Conservation (phyloP, 2,113 vertebrate species). For the Takifugu flavidus region DNA sequence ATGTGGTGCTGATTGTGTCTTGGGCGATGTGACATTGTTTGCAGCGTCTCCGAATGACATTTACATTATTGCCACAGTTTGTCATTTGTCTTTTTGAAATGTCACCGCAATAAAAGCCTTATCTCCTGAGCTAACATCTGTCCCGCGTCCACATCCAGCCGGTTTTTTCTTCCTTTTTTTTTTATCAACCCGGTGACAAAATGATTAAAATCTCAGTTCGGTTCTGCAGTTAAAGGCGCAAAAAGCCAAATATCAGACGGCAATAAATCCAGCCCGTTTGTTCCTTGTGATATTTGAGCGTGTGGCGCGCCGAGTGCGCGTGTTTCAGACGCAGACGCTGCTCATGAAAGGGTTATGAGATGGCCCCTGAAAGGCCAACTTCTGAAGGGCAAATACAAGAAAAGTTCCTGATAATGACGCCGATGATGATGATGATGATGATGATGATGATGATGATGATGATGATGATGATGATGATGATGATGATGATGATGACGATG, state of each 20-base stretch:
- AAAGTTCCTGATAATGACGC: background rate
- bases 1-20: slow-evolving; percentile 23
- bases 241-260: too few relatives aligned
- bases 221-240: too few relatives aligned
- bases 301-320: too few relatives aligned
- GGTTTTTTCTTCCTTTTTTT: too few relatives aligned
- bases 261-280: too few relatives aligned
- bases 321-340: background rate
- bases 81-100: slow-evolving; percentile 51
- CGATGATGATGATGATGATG: background rate
- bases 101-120: slow-evolving; percentile 47
- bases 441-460: background rate
- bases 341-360: background rate
- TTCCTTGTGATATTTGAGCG: too few relatives aligned
- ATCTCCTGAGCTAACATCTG: slow-evolving; percentile 35
- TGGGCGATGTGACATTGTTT: slow-evolving; percentile 9
- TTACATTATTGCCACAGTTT: slow-evolving; percentile 35
- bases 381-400: background rate
- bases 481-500: slow-evolving; percentile 23
- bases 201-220: background rate
- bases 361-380: background rate
- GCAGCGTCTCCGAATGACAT: slow-evolving; percentile 39
- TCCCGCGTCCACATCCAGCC: slow-evolving; percentile 29
- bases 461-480: slow-evolving; percentile 2
- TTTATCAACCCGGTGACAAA: background rate